Percentiles rank a stretch among this genome's conserved stretches.
Evolutionary conservation across 2,888 invertebrate genomes (phyloP).

Genomic region (Pachycephus smyrnensis): DNA sequence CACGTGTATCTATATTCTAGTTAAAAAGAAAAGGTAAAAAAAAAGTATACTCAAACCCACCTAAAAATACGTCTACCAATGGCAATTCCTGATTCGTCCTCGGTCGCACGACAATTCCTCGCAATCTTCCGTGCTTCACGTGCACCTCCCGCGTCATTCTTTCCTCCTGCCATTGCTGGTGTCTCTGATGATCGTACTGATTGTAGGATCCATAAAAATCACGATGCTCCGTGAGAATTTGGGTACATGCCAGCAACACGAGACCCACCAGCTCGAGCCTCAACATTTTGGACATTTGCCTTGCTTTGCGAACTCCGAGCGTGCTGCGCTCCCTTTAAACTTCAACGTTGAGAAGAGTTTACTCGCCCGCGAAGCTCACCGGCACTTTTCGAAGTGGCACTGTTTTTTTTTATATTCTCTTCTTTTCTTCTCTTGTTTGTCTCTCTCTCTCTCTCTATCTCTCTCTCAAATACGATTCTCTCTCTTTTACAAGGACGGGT

Average conservation of each 20-base stretch:
- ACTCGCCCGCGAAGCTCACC: not conserved
- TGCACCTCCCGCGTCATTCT: constrained; percentile 73
- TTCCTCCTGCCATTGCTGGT: constrained; percentile 53
- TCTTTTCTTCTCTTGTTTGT: not conserved
- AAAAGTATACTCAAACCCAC: constrained; percentile 38
- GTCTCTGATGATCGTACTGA: constrained; percentile 45
- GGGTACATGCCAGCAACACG: constrained; percentile 56
- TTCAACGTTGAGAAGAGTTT: not conserved
- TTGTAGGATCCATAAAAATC: constrained; percentile 46
- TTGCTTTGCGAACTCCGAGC: no score
- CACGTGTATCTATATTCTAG: no score
- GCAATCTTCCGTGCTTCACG: constrained; percentile 76
- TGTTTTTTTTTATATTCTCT: not conserved
- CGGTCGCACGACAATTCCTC: constrained; percentile 77
- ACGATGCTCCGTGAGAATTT: constrained; percentile 58
- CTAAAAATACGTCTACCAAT: constrained; percentile 80
- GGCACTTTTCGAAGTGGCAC: not conserved
- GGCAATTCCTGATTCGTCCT: constrained; percentile 74
- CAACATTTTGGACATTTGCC: constrained; percentile 53
- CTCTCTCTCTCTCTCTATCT: no score
- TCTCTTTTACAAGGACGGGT: no score
- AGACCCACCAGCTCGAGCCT: constrained; percentile 55
- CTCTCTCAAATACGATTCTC: no score
- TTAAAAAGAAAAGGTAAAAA: no score
- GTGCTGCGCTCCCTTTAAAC: no score